Evolutionary conservation across 1,140 invertebrate species (phyloP).

Genomic region (Cotesia glomerata): DNA sequence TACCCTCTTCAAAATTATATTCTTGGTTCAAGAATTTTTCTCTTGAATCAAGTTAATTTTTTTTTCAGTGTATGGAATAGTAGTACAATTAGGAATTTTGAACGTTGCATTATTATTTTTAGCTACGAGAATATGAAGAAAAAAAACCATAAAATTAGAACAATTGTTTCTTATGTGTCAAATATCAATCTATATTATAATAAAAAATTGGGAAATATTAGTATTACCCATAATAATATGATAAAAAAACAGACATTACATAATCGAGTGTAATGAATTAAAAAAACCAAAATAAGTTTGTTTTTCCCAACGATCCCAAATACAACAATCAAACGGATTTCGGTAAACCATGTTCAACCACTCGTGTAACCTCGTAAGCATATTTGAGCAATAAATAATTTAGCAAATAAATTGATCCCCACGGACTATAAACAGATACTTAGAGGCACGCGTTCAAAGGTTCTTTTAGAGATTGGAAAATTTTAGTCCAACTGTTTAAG

Average conservation of each 20-base stretch:
- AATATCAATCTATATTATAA: no score
- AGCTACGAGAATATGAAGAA: no score
- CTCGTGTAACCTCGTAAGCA: slow-evolving; percentile 51
- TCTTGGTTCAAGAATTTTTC: no score
- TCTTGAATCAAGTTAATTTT: no score
- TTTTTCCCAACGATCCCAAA: slow-evolving; percentile 53
- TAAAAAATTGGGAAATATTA: no score
- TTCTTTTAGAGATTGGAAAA: slow-evolving; percentile 4
- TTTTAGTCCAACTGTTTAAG: not conserved
- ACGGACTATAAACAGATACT: slow-evolving; percentile 63
- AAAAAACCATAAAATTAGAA: no score
- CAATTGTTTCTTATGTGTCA: no score
- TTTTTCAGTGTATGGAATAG: no score
- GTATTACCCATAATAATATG: not conserved
- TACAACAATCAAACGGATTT: slow-evolving; percentile 53
- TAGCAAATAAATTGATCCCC: slow-evolving; percentile 63
- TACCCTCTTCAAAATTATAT: no score
- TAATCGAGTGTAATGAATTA: not conserved
- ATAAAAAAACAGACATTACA: not conserved
- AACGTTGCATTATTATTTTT: no score
- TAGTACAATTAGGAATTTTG: no score
- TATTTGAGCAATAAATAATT: slow-evolving; percentile 64
- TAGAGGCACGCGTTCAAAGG: slow-evolving; percentile 54
- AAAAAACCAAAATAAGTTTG: slow-evolving; percentile 40
- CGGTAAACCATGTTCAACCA: slow-evolving; percentile 51